These are phyloP conservation scores for Leptarthrus brevirostris DNA, from an alignment of 2,888 invertebrate genomes.

Conservation along the genomic window DNA sequence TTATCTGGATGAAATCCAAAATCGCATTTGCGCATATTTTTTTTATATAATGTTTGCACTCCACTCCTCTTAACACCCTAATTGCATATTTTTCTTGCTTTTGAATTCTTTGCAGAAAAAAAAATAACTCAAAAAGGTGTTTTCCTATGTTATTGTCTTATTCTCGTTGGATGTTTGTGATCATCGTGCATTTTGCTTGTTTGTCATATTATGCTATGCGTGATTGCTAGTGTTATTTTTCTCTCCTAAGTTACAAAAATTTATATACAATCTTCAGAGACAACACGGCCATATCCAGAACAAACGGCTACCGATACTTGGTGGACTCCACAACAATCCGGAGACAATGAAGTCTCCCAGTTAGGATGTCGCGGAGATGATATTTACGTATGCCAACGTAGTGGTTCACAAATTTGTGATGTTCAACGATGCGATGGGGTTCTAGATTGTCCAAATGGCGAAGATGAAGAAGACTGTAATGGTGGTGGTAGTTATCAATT, in stretches of 20 bases:
- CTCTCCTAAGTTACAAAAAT: not conserved
- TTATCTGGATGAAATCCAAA: no score
- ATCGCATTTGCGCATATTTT: no score
- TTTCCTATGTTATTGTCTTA: no score
- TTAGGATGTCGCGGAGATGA: constrained; percentile 62
- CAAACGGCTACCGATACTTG: not conserved
- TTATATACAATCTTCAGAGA: not conserved
- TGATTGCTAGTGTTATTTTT: no score
- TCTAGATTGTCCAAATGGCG: constrained; percentile 63
- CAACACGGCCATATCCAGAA: not conserved
- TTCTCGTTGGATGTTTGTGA: no score
- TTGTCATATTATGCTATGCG: no score
- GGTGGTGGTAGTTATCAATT: constrained; percentile 36
- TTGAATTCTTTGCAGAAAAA: no score
- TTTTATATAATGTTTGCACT: no score
- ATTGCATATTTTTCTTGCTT: no score
- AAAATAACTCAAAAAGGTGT: no score
- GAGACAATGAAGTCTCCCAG: not conserved
- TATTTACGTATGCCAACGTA: constrained; percentile 59
- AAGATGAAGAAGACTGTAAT: constrained; percentile 63
- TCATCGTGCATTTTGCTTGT: no score
- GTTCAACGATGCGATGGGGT: constrained; percentile 62
- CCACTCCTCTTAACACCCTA: no score
- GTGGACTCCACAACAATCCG: not conserved
- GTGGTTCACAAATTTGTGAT: constrained; percentile 60